phyloP scores from a whole-genome alignment of 2,888 invertebrate species.

The Leptopilina myrica region DNA sequence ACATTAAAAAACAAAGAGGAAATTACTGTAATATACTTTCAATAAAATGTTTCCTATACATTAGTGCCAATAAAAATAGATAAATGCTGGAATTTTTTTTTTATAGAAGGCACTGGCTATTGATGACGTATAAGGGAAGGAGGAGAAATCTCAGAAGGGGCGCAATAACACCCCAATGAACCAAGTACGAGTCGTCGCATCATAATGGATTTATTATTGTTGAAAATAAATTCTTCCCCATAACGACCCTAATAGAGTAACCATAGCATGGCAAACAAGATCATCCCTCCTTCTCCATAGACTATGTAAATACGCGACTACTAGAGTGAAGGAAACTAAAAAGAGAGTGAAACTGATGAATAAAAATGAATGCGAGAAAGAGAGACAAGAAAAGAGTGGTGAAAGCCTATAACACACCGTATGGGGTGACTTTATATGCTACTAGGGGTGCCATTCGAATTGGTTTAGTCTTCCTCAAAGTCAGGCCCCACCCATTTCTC shows the following conservation, averaged over 20 bases:
- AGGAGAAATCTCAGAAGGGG: slow-evolving; percentile 46
- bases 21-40: too few relatives aligned
- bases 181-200: slow-evolving; percentile 63
- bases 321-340: slow-evolving; percentile 45
- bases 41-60: not conserved
- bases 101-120: not conserved
- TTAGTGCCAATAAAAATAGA: not conserved
- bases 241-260: slow-evolving; percentile 75
- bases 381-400: slow-evolving; percentile 50
- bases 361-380: slow-evolving; percentile 30
- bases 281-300: slow-evolving; percentile 74
- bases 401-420: slow-evolving; percentile 63
- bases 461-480: slow-evolving; percentile 68
- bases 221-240: slow-evolving; percentile 74
- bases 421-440: slow-evolving; percentile 72
- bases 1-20: too few relatives aligned
- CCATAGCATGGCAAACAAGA: slow-evolving; percentile 75
- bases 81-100: not conserved
- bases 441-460: slow-evolving; percentile 68
- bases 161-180: slow-evolving; percentile 57
- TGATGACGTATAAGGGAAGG: slow-evolving; percentile 38
- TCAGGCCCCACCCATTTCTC: slow-evolving; percentile 50
- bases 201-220: slow-evolving; percentile 76
- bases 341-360: slow-evolving; percentile 14
- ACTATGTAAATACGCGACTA: slow-evolving; percentile 73